Conservation (phyloP, 2,113 vertebrate genomes). For the Cervus canadensis region DNA sequence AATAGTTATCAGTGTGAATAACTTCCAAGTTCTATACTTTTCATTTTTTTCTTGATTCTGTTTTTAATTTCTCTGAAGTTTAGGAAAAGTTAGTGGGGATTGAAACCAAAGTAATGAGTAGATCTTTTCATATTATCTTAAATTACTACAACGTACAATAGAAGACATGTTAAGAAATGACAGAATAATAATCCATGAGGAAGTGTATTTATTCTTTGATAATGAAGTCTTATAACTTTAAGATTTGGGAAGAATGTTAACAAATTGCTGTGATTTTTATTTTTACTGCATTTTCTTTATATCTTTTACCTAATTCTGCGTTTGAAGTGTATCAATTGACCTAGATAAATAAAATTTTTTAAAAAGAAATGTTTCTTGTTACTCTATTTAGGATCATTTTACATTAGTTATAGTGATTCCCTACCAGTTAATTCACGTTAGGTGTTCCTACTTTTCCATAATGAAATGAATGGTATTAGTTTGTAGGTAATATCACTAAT, state of each 20-base stretch:
- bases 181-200: slow-evolving; percentile 55
- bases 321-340: slow-evolving; percentile 80
- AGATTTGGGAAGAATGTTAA: slow-evolving; percentile 66
- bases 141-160: background rate
- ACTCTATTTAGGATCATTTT: slow-evolving; percentile 57
- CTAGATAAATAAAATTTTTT: slow-evolving; percentile 79
- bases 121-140: slow-evolving; percentile 34
- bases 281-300: slow-evolving; percentile 78
- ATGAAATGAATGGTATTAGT: slow-evolving; percentile 10
- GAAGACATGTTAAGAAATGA: slow-evolving; percentile 53
- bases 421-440: background rate
- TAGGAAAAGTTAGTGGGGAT: background rate
- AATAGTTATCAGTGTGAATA: background rate
- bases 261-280: slow-evolving; percentile 64
- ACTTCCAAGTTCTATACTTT: background rate
- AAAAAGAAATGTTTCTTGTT: slow-evolving; percentile 73
- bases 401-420: slow-evolving; percentile 30
- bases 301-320: slow-evolving; percentile 74
- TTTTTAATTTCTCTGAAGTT: slow-evolving; percentile 30
- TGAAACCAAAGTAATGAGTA: background rate
- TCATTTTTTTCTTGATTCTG: background rate
- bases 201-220: slow-evolving; percentile 55
- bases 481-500: background rate
- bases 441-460: slow-evolving; percentile 4
- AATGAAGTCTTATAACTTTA: slow-evolving; percentile 51